Evolutionary conservation across 1,140 invertebrate species (phyloP), one percentile per base, ranked within the genome.

Genomic region (Solenopsis fugax): DNA sequence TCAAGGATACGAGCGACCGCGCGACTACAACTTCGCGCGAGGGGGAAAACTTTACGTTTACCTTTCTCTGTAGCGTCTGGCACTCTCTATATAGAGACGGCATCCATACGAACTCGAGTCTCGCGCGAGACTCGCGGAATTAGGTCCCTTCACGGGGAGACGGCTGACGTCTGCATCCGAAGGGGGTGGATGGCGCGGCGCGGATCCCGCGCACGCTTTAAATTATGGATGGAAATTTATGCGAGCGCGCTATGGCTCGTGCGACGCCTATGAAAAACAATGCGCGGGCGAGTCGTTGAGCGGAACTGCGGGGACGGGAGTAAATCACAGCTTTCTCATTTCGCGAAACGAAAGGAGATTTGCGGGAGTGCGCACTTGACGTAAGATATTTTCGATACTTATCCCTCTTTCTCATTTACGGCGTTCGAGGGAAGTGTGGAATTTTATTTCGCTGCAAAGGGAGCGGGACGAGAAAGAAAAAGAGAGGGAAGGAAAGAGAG

Each of bases 171-270:
- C 80, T 50, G 24, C 69, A 84, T 84, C 34, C 69, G 56, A 60
- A 29, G 41, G 34, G 37, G 37, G 24, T 9, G 52, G 41, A 41
- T 41, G 41, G 41, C 41, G 41, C 41, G 41, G 24, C 69, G 69
- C 18, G 54, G 69, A 50, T 73, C 29, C 41, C 69, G 48, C 77
- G 37, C 62, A 37, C 24, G 52, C 80, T 73, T 84, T 84, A 37
- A 84, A 75, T 84, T 84, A 84, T 60, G 29, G 54, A 84, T 84
- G 80, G 41, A 62, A 73, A 75, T 84, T 73, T 84, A 84, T 84
- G 80, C 80, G 69, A 50, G 50, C 69, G 80, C 41, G 24, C 50
- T 73, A 60, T 58, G 41, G 78, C 50, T 56, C 72, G 72, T 9
- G 80, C 54, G 37, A 50, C 41, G 54, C 24, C 56, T 48, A 75